Conservation (phyloP, 2,113 vertebrate genomes). For the Aptenodytes forsteri region DNA sequence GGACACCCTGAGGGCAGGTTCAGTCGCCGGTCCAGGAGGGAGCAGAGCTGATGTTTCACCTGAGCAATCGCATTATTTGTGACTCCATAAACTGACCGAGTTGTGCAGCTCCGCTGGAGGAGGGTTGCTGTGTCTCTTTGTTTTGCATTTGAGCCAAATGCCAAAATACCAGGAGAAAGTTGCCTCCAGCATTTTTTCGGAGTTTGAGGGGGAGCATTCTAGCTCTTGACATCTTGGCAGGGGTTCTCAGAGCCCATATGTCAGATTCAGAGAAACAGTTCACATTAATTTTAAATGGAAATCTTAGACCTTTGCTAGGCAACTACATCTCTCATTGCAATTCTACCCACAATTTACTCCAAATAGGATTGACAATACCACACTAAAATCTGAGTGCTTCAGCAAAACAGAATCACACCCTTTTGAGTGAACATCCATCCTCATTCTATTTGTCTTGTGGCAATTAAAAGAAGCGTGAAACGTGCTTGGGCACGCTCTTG, state of each 20-base stretch:
- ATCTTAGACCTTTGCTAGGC: conserved; percentile 67
- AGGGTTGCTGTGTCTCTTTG: background rate
- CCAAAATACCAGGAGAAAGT: conserved; percentile 23
- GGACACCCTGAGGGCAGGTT: background rate
- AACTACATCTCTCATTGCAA: conserved; percentile 54
- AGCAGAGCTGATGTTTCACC: background rate
- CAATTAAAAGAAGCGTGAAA: conserved; percentile 55
- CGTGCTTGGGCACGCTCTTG: conserved; percentile 40
- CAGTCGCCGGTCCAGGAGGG: background rate
- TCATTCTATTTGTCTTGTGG: conserved; percentile 25
- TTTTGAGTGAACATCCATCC: conserved; percentile 7
- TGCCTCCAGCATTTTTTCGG: conserved; percentile 15
- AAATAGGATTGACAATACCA: conserved; percentile 40
- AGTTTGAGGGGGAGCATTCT: conserved; percentile 27
- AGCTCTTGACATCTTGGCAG: conserved; percentile 62
- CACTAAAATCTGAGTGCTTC: conserved; percentile 39
- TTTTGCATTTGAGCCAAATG: background rate
- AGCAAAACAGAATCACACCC: conserved; percentile 47
- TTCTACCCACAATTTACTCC: conserved; percentile 50
- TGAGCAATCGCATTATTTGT: fast-evolving
- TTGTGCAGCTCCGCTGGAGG: background rate
- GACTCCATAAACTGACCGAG: background rate
- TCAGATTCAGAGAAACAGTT: conserved; percentile 42
- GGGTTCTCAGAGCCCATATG: conserved; percentile 59
- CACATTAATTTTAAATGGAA: conserved; percentile 68